Evolutionary conservation across 2,888 invertebrate species (phyloP).

Genomic region (Cataglyphis rosenhaueri): DNA sequence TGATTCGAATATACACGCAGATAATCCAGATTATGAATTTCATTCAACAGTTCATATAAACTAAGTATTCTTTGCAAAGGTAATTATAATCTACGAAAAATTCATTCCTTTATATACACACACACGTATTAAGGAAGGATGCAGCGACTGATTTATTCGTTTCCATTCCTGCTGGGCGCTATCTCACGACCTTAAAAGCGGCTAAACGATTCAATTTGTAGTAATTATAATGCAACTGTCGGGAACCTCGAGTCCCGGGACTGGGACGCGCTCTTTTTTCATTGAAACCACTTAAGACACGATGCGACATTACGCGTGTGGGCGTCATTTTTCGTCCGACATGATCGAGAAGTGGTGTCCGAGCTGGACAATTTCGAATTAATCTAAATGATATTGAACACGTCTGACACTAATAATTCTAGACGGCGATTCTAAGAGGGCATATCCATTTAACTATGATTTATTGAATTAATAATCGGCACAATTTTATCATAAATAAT

Average conservation of each 20-base stretch:
- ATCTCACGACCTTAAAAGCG: slow-evolving; percentile 80
- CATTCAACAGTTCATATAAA: background rate
- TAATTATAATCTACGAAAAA: background rate
- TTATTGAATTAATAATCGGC: slow-evolving; percentile 47
- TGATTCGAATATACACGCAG: background rate
- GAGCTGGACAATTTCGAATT: slow-evolving; percentile 67
- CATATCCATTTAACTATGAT: slow-evolving; percentile 23
- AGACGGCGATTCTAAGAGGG: slow-evolving; percentile 20
- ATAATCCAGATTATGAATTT: background rate
- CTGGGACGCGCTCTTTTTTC: slow-evolving; percentile 65
- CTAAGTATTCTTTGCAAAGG: background rate
- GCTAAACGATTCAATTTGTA: slow-evolving; percentile 81
- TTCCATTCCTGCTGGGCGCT: slow-evolving; percentile 74
- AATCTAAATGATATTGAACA: slow-evolving; percentile 74
- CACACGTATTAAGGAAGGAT: slow-evolving; percentile 35
- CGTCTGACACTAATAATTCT: slow-evolving; percentile 61
- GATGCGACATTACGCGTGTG: slow-evolving; percentile 74
- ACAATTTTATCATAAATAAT: slow-evolving; percentile 32
- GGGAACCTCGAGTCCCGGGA: slow-evolving; percentile 49
- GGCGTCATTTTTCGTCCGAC: slow-evolving; percentile 64
- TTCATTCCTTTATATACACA: background rate
- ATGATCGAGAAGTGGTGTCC: slow-evolving; percentile 56
- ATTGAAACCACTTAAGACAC: slow-evolving; percentile 75
- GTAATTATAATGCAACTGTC: slow-evolving; percentile 81
- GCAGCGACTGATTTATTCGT: slow-evolving; percentile 71